These are phyloP conservation scores for Myiotriccus ornatus DNA, from an alignment of 2,797 vertebrate species.

Conservation along the genomic window DNA sequence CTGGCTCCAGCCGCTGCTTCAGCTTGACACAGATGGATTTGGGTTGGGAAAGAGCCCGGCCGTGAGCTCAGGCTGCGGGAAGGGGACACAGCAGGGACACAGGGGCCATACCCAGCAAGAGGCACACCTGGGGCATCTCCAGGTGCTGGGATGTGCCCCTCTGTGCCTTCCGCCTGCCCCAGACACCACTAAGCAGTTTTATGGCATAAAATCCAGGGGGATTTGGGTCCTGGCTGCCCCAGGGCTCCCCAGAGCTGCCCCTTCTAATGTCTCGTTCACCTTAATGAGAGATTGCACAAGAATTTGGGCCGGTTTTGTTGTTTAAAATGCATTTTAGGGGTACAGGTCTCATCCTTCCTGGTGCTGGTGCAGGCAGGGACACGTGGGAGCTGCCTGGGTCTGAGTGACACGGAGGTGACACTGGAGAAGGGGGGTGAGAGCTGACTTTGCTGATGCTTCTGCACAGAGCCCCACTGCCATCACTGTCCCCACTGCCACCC, in stretches of 20 bases:
- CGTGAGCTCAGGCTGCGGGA: not conserved
- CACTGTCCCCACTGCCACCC: not conserved
- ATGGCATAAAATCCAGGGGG: accelerated
- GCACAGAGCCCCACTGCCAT: accelerated
- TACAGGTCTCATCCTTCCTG: not conserved
- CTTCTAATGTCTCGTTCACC: accelerated
- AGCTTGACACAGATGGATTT: not conserved
- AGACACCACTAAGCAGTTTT: accelerated
- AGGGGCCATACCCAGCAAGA: accelerated
- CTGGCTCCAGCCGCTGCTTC: not conserved
- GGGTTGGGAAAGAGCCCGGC: not conserved
- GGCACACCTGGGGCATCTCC: not conserved
- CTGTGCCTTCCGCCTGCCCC: not conserved
- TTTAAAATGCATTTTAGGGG: not conserved
- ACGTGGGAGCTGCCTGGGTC: not conserved
- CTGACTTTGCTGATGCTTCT: not conserved
- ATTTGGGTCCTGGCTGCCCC: not conserved
- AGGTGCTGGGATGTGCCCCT: not conserved
- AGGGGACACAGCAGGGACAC: not conserved
- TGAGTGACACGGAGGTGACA: not conserved
- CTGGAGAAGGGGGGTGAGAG: accelerated
- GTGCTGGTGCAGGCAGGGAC: not conserved
- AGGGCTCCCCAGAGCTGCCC: not conserved
- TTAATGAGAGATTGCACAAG: accelerated
- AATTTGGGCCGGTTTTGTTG: not conserved